phyloP scores from a whole-genome alignment of 2,113 vertebrate species.

The Paramisgurnus dabryanus region DNA sequence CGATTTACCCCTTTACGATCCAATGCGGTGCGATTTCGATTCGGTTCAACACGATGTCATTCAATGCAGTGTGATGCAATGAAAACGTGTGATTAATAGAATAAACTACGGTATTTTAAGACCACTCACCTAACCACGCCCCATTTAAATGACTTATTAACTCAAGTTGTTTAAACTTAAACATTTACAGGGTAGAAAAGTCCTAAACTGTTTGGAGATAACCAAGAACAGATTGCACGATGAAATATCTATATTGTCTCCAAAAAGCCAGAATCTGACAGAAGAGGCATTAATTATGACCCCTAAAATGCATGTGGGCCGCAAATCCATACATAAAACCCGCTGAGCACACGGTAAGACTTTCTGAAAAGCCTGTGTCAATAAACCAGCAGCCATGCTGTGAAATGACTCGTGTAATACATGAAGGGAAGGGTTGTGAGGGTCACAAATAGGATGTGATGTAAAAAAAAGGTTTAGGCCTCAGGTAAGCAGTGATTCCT shows the following conservation, averaged over 20 bases:
- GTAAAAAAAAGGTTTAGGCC: constrained; percentile 30
- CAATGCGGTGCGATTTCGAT: no score
- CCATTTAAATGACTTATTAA: no score
- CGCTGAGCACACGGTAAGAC: not conserved
- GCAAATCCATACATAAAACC: not conserved
- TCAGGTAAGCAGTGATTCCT: constrained; percentile 20
- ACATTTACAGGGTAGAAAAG: not conserved
- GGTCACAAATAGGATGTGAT: constrained; percentile 9
- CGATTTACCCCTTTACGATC: no score
- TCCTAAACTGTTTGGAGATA: not conserved
- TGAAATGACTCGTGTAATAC: constrained; percentile 28
- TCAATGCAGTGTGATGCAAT: no score
- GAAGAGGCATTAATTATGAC: not conserved
- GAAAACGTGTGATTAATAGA: no score
- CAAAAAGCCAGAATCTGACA: not conserved
- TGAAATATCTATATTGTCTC: no score
- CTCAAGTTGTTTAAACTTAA: no score
- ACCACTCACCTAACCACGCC: no score
- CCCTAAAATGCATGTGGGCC: not conserved
- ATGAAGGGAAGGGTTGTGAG: not conserved
- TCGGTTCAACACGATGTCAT: no score
- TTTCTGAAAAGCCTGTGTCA: not conserved
- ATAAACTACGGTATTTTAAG: no score
- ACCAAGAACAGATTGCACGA: not conserved
- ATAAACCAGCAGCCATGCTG: constrained; percentile 7